Evolutionary conservation across 1,140 invertebrate species (phyloP).

Genomic region (Rhyacophila brunnea): DNA sequence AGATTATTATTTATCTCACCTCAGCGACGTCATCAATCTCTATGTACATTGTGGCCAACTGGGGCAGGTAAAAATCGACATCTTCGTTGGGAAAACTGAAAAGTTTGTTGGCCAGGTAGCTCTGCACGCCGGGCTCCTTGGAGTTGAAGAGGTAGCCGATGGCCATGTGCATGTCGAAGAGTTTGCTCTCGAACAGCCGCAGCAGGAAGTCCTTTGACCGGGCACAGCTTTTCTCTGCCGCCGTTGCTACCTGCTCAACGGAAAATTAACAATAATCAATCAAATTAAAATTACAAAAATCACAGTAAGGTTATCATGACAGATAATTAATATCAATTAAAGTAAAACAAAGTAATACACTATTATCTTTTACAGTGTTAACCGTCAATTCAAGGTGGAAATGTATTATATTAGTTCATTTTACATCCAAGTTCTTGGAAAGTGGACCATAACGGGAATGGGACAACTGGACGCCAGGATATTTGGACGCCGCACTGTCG

Average conservation of each 20-base stretch:
- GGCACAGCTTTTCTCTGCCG: slow-evolving; percentile 16
- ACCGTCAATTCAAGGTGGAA: too few species aligned
- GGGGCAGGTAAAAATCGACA: slow-evolving; percentile 97
- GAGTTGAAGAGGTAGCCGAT: slow-evolving; percentile 97
- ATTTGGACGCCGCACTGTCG: too few species aligned
- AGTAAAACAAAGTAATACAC: too few species aligned
- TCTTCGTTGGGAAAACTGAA: slow-evolving; percentile 91
- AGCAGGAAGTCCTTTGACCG: slow-evolving; percentile 64
- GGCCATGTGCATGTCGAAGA: slow-evolving; percentile 97
- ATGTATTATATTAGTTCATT: too few species aligned
- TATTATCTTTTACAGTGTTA: too few species aligned
- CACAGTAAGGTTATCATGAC: too few species aligned
- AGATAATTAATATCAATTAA: too few species aligned
- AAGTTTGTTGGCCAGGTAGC: slow-evolving; percentile 94
- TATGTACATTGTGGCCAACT: slow-evolving; percentile 97
- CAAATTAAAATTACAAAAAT: too few species aligned
- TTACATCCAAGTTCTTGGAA: too few species aligned
- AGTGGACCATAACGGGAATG: too few species aligned
- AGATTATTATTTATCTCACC: slow-evolving; percentile 31
- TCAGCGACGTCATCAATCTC: slow-evolving; percentile 96
- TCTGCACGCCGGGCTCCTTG: slow-evolving; percentile 96
- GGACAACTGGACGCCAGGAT: too few species aligned
- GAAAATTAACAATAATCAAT: too few species aligned
- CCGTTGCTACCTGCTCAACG: not conserved
- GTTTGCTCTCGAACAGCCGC: slow-evolving; percentile 91